These are phyloP conservation scores for Colostygia pectinataria DNA, from an alignment of 2,888 invertebrate genomes.

Conservation along the genomic window DNA sequence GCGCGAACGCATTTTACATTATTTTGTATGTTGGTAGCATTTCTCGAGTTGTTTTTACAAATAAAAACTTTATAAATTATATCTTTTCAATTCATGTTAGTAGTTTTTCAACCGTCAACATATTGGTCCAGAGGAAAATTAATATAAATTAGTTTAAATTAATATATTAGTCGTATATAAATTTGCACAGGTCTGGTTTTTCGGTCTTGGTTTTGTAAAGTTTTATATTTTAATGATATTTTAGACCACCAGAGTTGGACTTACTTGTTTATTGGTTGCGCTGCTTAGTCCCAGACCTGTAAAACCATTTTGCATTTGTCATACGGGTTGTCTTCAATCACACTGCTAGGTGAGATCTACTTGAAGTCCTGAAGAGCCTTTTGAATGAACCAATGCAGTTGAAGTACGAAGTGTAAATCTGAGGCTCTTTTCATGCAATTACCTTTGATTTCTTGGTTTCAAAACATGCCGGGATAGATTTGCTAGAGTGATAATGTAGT, in stretches of 20 bases:
- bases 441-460: neutral
- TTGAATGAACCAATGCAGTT: neutral
- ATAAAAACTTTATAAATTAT: conserved; percentile 8
- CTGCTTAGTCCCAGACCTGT: conserved; percentile 39
- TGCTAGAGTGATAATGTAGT: neutral
- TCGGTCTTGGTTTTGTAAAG: conserved; percentile 34
- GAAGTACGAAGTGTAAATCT: neutral
- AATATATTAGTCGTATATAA: conserved; percentile 22
- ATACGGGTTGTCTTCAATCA: neutral
- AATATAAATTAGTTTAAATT: conserved; percentile 36
- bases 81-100: conserved; percentile 15
- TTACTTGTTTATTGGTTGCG: conserved; percentile 47
- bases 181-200: conserved; percentile 39
- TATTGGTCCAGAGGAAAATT: conserved; percentile 51
- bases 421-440: neutral
- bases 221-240: conserved; percentile 30
- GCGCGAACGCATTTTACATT: conserved; percentile 41
- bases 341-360: neutral
- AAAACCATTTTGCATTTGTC: conserved; percentile 18
- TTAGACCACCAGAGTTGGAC: conserved; percentile 44
- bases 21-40: conserved; percentile 9
- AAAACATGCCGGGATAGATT: neutral
- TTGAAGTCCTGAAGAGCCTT: neutral
- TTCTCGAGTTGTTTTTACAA: conserved; percentile 15
- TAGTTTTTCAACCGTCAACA: conserved; percentile 27